These are phyloP conservation scores for Stylophora pistillata DNA, from an alignment of 64 coral and sea anemone genomes.

Conservation along the genomic window DNA sequence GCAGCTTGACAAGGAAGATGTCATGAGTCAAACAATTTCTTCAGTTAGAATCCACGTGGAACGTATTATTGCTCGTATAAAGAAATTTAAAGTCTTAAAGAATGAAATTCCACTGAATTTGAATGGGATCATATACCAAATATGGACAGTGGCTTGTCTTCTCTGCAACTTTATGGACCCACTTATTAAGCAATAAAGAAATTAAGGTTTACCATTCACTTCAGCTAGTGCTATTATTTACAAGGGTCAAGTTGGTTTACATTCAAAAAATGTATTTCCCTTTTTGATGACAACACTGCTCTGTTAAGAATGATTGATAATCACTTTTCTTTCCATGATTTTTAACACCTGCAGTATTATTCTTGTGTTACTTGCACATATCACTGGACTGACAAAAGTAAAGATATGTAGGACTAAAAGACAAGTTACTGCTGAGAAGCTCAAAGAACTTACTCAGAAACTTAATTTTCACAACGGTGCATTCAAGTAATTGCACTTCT, in stretches of 20 bases:
- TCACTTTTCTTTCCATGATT: neutral
- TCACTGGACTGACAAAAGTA: neutral
- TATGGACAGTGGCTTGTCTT: conserved; percentile 55
- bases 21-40: too few species aligned
- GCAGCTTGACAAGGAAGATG: conserved; percentile 47
- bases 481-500: too few species aligned
- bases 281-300: too few species aligned
- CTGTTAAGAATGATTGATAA: neutral
- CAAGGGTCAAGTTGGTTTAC: neutral
- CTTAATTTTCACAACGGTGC: too few species aligned
- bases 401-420: too few species aligned
- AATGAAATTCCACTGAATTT: too few species aligned
- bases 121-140: conserved; percentile 48
- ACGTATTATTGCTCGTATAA: conserved; percentile 53
- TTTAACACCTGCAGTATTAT: neutral
- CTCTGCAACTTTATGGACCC: conserved; percentile 42
- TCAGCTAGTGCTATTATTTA: neutral
- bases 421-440: too few species aligned
- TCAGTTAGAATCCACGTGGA: conserved; percentile 75
- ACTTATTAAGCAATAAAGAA: conserved; percentile 36
- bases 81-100: conserved; percentile 54
- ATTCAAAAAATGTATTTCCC: too few species aligned
- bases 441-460: too few species aligned
- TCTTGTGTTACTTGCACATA: neutral
- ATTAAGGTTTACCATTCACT: too few species aligned